Evolutionary conservation across 2,113 vertebrate species (phyloP).

Genomic region (Siphamia tubifer): DNA sequence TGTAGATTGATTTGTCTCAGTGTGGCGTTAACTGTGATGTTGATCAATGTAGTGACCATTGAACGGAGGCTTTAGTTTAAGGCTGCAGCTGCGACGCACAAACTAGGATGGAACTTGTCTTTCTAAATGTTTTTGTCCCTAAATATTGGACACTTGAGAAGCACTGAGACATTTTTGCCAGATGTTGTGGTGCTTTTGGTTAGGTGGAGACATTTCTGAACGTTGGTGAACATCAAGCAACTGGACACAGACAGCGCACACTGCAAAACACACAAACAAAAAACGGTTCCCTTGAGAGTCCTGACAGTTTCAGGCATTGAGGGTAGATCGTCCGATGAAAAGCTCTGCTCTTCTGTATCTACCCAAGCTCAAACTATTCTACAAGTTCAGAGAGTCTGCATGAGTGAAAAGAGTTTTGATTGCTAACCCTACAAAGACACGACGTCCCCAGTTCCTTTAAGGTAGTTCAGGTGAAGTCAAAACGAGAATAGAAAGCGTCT

Average conservation of each 20-base stretch:
- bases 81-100: too few species aligned
- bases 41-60: too few species aligned
- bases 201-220: background rate
- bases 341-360: constrained; percentile 45
- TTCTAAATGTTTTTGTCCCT: too few species aligned
- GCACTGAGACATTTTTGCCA: background rate
- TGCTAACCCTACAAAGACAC: constrained; percentile 22
- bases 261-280: background rate
- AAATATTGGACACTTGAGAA: too few species aligned
- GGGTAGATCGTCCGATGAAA: constrained; percentile 2
- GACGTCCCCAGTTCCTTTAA: constrained; percentile 31
- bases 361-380: background rate
- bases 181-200: background rate
- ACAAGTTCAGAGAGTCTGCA: background rate
- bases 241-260: constrained; percentile 6
- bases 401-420: background rate
- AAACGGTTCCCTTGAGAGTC: constrained; percentile 26
- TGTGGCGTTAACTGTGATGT: too few species aligned
- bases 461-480: constrained; percentile 50
- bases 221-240: constrained; percentile 11
- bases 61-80: too few species aligned
- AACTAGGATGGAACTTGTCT: too few species aligned
- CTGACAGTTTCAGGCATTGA: background rate
- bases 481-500: constrained; percentile 1
- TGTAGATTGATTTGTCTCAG: too few species aligned